Percentiles rank a stretch among this genome's conserved stretches.
Evolutionary conservation across 2,113 vertebrate genomes (phyloP).

Genomic region (Corythaixoides concolor): DNA sequence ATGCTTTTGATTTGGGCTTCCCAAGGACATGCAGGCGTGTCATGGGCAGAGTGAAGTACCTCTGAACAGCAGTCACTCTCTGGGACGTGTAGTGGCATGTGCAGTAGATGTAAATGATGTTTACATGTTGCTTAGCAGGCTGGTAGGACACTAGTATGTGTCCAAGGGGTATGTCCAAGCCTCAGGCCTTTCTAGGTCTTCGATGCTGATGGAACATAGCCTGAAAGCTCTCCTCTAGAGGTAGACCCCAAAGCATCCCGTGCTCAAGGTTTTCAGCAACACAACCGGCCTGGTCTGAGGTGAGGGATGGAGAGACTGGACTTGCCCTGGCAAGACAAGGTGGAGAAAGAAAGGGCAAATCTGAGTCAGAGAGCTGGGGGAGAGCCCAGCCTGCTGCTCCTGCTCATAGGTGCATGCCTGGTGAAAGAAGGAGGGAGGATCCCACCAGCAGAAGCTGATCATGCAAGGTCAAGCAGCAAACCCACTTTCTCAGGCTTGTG

Average conservation of each 20-base stretch:
- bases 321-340: background rate
- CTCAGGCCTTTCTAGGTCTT: background rate
- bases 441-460: background rate
- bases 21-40: background rate
- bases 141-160: background rate
- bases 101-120: background rate
- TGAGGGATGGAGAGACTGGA: background rate
- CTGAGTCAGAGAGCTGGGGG: background rate
- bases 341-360: background rate
- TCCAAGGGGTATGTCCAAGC: background rate
- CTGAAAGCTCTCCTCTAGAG: background rate
- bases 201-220: background rate
- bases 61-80: background rate
- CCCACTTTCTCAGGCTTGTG: background rate
- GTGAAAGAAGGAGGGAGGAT: background rate
- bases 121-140: background rate
- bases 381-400: background rate
- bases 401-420: background rate
- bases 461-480: background rate
- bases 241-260: background rate
- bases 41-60: background rate
- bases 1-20: background rate
- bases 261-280: rapidly evolving
- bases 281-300: background rate
- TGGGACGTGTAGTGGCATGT: background rate